These are phyloP conservation scores for Paralichthys olivaceus DNA, from an alignment of 2,113 vertebrate genomes.

Conservation along the genomic window DNA sequence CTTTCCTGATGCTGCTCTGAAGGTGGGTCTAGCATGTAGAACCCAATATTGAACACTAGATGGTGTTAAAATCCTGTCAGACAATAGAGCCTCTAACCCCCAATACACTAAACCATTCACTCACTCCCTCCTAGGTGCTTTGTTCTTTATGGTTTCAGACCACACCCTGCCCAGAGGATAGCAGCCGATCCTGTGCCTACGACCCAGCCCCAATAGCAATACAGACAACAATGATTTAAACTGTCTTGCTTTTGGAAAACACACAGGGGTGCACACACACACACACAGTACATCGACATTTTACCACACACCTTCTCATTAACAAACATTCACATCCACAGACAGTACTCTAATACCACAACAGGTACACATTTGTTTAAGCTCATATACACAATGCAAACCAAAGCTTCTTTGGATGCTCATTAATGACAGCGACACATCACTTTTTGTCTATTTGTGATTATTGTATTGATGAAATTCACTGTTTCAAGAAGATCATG, in stretches of 20 bases:
- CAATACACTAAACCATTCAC: slow-evolving; percentile 6
- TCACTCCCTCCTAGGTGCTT: neutral
- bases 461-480: neutral
- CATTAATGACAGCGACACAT: neutral
- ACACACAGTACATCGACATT: slow-evolving; percentile 12
- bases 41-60: slow-evolving; percentile 69
- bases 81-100: slow-evolving; percentile 1
- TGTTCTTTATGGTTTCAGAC: slow-evolving; percentile 61
- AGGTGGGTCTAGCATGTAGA: slow-evolving; percentile 2
- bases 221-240: slow-evolving; percentile 56
- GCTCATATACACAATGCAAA: neutral
- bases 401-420: neutral
- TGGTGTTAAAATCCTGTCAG: slow-evolving; percentile 59
- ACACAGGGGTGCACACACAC: slow-evolving; percentile 13
- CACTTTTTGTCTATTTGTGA: neutral
- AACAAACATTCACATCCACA: neutral
- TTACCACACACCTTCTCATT: neutral
- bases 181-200: slow-evolving; percentile 30
- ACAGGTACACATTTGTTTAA: neutral
- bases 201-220: slow-evolving; percentile 59
- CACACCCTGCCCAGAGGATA: slow-evolving; percentile 69
- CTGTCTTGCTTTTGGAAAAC: slow-evolving; percentile 38
- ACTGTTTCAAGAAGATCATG: too few species aligned
- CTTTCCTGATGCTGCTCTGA: neutral
- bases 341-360: slow-evolving; percentile 3